Percentiles rank a stretch among this genome's conserved stretches.
These are phyloP conservation scores for Dorcus hopei DNA, from an alignment of 2,888 invertebrate genomes.

Conservation along the genomic window DNA sequence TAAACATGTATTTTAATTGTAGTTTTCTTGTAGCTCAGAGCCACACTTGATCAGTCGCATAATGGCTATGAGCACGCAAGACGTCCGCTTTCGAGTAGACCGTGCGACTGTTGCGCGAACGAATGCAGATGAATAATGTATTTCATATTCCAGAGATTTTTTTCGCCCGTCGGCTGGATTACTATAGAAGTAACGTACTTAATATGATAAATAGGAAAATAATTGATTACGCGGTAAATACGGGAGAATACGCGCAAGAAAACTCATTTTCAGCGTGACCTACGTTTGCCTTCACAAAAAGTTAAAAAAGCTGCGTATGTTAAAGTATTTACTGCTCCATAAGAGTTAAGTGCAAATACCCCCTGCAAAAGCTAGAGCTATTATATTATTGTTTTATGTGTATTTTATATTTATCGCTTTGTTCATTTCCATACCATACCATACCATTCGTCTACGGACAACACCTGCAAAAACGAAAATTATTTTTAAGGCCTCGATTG, in stretches of 20 bases:
- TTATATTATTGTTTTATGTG: too few species aligned
- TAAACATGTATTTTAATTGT: conserved; percentile 33
- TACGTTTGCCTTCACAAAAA: not conserved
- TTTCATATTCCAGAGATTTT: conserved; percentile 35
- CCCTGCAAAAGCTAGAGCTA: too few species aligned
- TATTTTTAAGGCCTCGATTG: too few species aligned
- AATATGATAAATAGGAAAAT: conserved; percentile 38
- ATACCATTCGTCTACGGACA: too few species aligned
- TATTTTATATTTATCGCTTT: too few species aligned
- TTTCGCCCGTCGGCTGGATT: conserved; percentile 26
- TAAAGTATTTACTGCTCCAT: too few species aligned
- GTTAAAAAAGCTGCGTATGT: too few species aligned
- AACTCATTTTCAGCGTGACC: not conserved
- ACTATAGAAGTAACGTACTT: conserved; percentile 31
- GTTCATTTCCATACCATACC: too few species aligned
- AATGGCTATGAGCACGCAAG: not conserved
- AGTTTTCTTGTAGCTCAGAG: conserved; percentile 26
- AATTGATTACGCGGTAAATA: conserved; percentile 33
- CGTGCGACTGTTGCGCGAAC: not conserved
- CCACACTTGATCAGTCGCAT: conserved; percentile 17
- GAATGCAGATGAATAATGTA: conserved; percentile 31
- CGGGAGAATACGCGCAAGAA: not conserved
- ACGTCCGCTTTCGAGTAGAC: not conserved
- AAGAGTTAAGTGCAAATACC: too few species aligned
- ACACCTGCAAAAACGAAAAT: too few species aligned